Evolutionary conservation across 2,888 invertebrate genomes (phyloP).

Genomic region (Temnothorax unifasciatus): DNA sequence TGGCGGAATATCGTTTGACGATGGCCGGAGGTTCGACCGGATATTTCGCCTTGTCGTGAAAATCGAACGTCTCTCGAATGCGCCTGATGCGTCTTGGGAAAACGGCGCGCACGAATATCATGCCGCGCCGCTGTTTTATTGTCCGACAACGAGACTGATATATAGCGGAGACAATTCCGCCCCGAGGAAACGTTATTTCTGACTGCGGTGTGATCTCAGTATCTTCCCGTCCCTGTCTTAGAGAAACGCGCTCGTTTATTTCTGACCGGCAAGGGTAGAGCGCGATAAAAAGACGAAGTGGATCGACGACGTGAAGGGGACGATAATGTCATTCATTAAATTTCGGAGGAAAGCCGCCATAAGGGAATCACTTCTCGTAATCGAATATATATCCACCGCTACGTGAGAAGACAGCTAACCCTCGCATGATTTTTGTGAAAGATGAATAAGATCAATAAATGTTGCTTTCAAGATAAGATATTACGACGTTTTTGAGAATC

Average conservation of each 20-base stretch:
- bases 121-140: conserved; percentile 33
- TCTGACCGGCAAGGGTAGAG: neutral
- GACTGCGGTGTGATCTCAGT: conserved; percentile 10
- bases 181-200: conserved; percentile 52
- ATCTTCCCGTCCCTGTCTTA: conserved; percentile 6
- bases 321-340: conserved; percentile 52
- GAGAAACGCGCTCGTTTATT: conserved; percentile 34
- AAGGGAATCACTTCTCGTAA: conserved; percentile 39
- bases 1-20: conserved; percentile 36
- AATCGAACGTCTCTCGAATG: conserved; percentile 36
- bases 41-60: conserved; percentile 44
- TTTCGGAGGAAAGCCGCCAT: conserved; percentile 22
- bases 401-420: neutral
- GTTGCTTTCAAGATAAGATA: neutral
- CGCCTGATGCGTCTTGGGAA: conserved; percentile 28
- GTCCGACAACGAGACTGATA: conserved; percentile 43
- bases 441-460: neutral
- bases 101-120: conserved; percentile 22
- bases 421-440: neutral
- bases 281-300: conserved; percentile 22
- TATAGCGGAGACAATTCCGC: conserved; percentile 43
- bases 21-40: conserved; percentile 12
- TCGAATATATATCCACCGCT: conserved; percentile 19
- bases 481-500: neutral
- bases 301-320: neutral